Evolutionary conservation across 2,113 vertebrate species (phyloP), one percentile per base, ranked within the genome.

Genomic region (Chitala chitala): DNA sequence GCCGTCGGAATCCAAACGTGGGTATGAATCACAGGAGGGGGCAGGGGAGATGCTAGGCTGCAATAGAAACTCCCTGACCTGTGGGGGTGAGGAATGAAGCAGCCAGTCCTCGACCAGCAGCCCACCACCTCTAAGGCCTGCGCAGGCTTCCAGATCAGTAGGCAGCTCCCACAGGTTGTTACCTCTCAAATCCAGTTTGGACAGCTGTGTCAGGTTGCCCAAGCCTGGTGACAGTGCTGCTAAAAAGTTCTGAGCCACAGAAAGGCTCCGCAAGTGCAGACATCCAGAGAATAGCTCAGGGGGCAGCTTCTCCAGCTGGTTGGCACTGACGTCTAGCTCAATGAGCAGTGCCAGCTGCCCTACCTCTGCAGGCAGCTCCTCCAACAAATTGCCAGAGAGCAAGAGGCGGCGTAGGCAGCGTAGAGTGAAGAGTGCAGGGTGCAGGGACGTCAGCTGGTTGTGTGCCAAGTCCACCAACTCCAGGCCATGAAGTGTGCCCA

Each of bases 131-230:
- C 76, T 78, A 33, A 93, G 81, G 36, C 86, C 80, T 1, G 75
- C 20, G 75, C 91, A 92, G 72, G 53, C 69, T 55, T 80, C 83
- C 71, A 92, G 69, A n/a, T 91, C 89, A 2, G 78, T 73, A 0
- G 91, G 90, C 26, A 93, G 84, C 15, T 83, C 80, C 59, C 87
- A 84, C 40, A 92, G 78, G 75, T 81, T 85, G 79, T 93, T 93
- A 1, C 86, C 82, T 5, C 82, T 84, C 56, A 92, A 66, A 42
- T 92, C 87, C 76, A 93, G 80, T 58, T 66, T 82, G 17, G 78
- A 80, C 44, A 93, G 81, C 8, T 82, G 82, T 5, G 46, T 72
- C 66, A 90, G 75, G 40, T 73, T 78, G 6, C 80, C 80, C 8
- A 92, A 24, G 9, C 78, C 83, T 0, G 72, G 20, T 0, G 87